Base-by-base conservation (phyloP, 1,140 invertebrate genomes). In the Zaprionus lachaisei region DNA sequence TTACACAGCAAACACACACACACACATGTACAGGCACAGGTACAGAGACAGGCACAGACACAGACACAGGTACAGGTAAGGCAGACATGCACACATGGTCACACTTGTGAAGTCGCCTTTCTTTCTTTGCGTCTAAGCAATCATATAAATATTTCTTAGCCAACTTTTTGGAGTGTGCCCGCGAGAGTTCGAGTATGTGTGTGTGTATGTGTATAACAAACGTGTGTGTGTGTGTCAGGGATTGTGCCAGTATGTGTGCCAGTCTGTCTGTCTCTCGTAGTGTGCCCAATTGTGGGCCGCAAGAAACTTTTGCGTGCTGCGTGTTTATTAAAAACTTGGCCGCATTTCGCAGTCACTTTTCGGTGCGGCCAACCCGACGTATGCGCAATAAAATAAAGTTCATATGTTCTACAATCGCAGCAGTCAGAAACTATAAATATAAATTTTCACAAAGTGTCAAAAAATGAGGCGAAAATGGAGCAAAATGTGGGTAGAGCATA, bases 281-380 rank as follows among this genome's bases (percentile, higher is more conserved):
- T 67, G 69, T 71, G 60, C 37, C 54, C 37, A 57, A 57, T 28
- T 71, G 26, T 44, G 63, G 17, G 26, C 44, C 3, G 3, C 77
- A 72, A 73, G 72, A 81, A 87, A 78, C 37, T 90, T 80, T 80
- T 74, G 72, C 79, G 79, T 75, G 80, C 77, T 65, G 84, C 69
- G 64, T 77, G 85, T 90, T 90, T 91, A 90, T 91, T 90, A 91
- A 85, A 90, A 89, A 84, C 85, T 85, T 89, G 81, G 38, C 67
- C 74, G 69, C 72, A 65, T 68, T 79, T 84, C 69, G 38, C 38
- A 75, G 70, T 71, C 57, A 75, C 67, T 71, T 62, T 57, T 56
- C 20, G 47, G n/a, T 38, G 22, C 24, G 31, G 41, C 22, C 41
- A 62, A 26, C 24, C 12, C 31, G 66, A 26, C 51, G 64, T 76